Conservation (phyloP, 2,797 vertebrate species). For the Corythornis leucogaster region DNA sequence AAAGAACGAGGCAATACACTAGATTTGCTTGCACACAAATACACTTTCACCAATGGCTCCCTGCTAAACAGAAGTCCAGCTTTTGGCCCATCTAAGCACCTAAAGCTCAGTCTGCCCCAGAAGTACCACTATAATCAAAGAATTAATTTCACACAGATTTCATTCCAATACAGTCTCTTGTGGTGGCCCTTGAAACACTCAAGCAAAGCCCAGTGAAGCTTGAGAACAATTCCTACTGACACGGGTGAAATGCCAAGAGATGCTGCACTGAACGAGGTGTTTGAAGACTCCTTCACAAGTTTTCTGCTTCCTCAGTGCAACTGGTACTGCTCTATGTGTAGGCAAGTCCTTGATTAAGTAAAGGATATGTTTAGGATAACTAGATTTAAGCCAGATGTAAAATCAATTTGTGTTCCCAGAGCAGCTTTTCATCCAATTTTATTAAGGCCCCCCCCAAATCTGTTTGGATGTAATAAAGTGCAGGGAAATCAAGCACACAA, state of each 20-base stretch:
- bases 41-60: neutral
- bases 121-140: neutral
- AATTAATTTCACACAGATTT: neutral
- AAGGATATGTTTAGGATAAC: neutral
- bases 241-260: neutral
- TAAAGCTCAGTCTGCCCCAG: neutral
- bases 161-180: neutral
- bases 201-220: neutral
- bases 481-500: neutral
- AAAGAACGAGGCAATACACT: neutral
- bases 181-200: neutral
- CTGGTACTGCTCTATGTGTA: neutral
- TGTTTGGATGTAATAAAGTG: conserved; percentile 9
- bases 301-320: neutral
- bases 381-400: conserved; percentile 4
- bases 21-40: neutral
- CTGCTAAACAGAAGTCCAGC: neutral
- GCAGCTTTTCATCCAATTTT: conserved; percentile 11
- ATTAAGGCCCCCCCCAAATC: neutral
- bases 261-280: neutral
- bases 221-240: neutral
- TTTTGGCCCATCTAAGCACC: neutral
- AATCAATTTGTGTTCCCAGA: neutral
- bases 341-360: neutral
- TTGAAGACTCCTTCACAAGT: neutral